Evolutionary conservation across 2,797 vertebrate genomes (phyloP).

Genomic region (Coendou prehensilis): DNA sequence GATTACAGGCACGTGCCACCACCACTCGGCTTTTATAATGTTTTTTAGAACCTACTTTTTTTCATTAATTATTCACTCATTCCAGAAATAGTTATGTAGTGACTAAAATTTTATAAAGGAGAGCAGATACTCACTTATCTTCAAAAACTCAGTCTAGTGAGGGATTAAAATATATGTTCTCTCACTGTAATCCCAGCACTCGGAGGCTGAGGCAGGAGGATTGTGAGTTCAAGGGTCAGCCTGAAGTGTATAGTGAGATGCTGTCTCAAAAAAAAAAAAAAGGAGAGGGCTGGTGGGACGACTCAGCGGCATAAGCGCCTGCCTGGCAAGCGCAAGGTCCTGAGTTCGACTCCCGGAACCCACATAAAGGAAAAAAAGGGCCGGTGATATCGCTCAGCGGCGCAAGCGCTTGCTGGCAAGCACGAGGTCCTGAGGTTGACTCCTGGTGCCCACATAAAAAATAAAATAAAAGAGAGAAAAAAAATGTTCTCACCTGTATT

Average conservation of each 20-base stretch:
- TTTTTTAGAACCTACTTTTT: neutral
- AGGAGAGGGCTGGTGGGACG: no score
- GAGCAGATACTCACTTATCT: neutral
- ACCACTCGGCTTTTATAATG: neutral
- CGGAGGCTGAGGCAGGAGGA: neutral
- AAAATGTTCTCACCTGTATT: neutral
- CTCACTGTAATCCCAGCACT: neutral
- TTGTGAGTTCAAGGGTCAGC: neutral
- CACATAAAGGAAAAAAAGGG: no score
- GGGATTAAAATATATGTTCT: neutral
- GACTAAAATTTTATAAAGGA: neutral
- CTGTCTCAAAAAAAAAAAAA: neutral
- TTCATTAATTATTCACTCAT: slow-evolving; percentile 34
- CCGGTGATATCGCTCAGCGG: no score
- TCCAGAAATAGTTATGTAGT: slow-evolving; percentile 35
- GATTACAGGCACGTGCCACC: neutral
- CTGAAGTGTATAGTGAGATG: neutral
- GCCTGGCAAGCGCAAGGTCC: no score
- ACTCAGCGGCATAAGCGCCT: no score
- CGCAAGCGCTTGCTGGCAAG: no score
- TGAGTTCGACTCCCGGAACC: no score
- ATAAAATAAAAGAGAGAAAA: neutral
- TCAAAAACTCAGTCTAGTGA: slow-evolving; percentile 19
- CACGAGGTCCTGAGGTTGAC: no score
- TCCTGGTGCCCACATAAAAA: no score